Base-by-base conservation (phyloP, 2,113 vertebrate species). In the Tachysurus fulvidraco region DNA sequence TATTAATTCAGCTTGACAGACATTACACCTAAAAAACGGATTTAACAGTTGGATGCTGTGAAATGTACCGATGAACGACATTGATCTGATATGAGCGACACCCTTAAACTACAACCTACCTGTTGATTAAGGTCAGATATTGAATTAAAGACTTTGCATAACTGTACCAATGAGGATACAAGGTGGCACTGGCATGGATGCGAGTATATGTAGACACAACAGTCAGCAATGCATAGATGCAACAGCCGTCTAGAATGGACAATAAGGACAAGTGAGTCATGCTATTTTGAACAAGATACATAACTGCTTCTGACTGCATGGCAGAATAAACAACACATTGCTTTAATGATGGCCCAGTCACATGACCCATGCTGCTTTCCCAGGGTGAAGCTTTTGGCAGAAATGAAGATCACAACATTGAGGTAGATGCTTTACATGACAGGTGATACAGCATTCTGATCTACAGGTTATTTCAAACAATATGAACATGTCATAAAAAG, bases 391-490 rank as follows among this genome's bases (percentile, higher is more conserved):
- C 91, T 90, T 91, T 87, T 84, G 85, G 91, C 73, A 52, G 84
- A 81, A 81, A 85, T 84, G 79, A 76, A 88, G 84, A 92, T 88
- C 89, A 91, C 62, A 80, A 93, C 88, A 91, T 91, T 93, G 95
- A 95, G 95, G 95, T 95, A 95, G 94, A 94, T 90, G 93, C 88
- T 88, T 91, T 88, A 86, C 77, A 85, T 81, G 88, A 91, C 77
- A 52, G 83, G 87, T 52, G 86, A 91, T 93, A 93, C 93, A 95
- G 91, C 92, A 93, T 92, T 92, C 88, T 92, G 93, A 94, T 93
- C 79, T 85, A 74, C 88, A 78, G 71, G 84, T 81, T 85, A 69
- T 84, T 67, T 41, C 28, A 85, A 91, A 89, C 46, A 67, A 90
- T 87, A 91, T 67, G 52, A 84, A 80, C 59, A 86, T 0, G 81